Evolutionary conservation across 2,113 vertebrate species (phyloP).

Genomic region (Oryzias celebensis): DNA sequence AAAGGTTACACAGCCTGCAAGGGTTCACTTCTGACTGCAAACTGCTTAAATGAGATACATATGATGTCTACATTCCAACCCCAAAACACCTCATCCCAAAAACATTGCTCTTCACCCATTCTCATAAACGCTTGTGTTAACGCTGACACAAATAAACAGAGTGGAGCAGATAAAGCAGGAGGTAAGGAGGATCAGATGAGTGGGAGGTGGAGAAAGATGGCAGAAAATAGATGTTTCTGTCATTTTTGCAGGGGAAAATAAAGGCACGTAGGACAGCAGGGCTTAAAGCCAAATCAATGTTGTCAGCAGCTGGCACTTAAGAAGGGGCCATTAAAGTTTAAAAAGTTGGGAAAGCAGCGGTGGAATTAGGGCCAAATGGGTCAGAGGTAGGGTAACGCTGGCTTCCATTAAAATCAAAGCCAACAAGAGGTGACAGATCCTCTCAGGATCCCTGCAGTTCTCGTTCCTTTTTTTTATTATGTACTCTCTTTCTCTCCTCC

Average conservation of each 20-base stretch:
- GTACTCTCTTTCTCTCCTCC: slow-evolving; percentile 10
- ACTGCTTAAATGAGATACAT: neutral
- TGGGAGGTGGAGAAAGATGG: slow-evolving; percentile 53
- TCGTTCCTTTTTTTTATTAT: slow-evolving; percentile 36
- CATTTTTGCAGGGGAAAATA: slow-evolving; percentile 73
- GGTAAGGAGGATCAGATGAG: slow-evolving; percentile 48
- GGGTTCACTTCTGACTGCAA: neutral
- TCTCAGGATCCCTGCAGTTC: slow-evolving; percentile 55
- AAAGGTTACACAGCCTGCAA: neutral
- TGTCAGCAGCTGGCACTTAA: slow-evolving; percentile 78
- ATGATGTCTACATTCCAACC: neutral
- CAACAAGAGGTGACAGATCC: slow-evolving; percentile 69
- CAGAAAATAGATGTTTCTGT: slow-evolving; percentile 77
- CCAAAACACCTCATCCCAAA: neutral
- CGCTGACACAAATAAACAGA: slow-evolving; percentile 63
- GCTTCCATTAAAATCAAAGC: slow-evolving; percentile 77
- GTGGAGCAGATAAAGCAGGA: slow-evolving; percentile 48
- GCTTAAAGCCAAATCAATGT: slow-evolving; percentile 76
- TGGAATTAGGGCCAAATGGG: slow-evolving; percentile 77
- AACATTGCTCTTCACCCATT: slow-evolving; percentile 26
- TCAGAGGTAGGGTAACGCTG: slow-evolving; percentile 56
- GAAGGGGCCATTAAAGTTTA: slow-evolving; percentile 75
- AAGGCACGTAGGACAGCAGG: slow-evolving; percentile 64
- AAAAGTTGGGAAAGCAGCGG: slow-evolving; percentile 69
- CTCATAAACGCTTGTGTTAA: slow-evolving; percentile 38